Evolutionary conservation across 2,888 invertebrate genomes (phyloP), one percentile per base, ranked within the genome.

Genomic region (Pardosa pseudoannulata): DNA sequence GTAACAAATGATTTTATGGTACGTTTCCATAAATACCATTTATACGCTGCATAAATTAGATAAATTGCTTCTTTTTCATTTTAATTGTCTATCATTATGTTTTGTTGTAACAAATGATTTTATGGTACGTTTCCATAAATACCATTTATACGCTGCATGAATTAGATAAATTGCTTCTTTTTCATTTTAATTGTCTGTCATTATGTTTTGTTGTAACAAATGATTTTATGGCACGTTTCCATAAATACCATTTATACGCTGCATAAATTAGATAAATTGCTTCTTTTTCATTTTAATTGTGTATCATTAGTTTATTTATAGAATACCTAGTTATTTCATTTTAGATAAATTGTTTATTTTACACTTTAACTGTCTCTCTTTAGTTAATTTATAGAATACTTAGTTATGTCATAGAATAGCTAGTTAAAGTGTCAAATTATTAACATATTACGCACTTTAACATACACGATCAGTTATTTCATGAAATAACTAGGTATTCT

Each of bases 131-230:
- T 36, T 36, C 36, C 36, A 70, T 78, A 78, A 78, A 78, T 71
- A 71, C 79, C 79, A 71, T 79, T 79, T 79, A 79, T 79, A 79
- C 79, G 79, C 79, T 79, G 79, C 79, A 79, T 79, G 71, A 79
- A 79, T 79, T 79, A 71, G 79, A 79, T 79, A 79, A 71, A 71
- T 71, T 79, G 79, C 79, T 79, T 71, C 79, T 71, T 79, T 79
- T 79, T 79, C 79, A 71, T 71, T 79, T 71, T 79, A 67, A 80
- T 65, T 80, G 72, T 79, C 78, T 70, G 56, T 78, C 70, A 78
- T 70, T 78, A 78, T n/a, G n/a, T n/a, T n/a, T 36, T 36, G 36
- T 36, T 36, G 36, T 36, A 36, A 36, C 36, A 36, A 36, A 36
- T 36, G 36, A 36, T 36, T 36, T 36, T 36, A 36, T 36, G 36